A percentile compares a stretch with the other conserved stretches of the same genome.
Evolutionary conservation across 2,888 invertebrate species (phyloP).

Genomic region (Xanthia togata): DNA sequence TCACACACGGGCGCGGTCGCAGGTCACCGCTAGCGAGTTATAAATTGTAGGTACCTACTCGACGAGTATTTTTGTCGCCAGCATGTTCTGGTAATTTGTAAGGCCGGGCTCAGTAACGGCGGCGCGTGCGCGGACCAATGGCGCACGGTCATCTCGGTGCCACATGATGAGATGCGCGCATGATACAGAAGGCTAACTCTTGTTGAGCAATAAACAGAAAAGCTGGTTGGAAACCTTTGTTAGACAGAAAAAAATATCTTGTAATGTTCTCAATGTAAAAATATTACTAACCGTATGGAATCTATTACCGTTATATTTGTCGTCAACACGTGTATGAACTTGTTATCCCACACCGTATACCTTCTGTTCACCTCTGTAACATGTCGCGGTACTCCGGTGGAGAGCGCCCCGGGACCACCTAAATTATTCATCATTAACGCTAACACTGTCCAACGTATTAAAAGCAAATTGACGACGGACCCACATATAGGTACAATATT

Average conservation of each 20-base stretch:
- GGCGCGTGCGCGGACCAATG: conserved; percentile 43
- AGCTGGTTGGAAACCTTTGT: not conserved
- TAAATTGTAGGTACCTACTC: conserved; percentile 7
- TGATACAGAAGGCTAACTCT: conserved; percentile 16
- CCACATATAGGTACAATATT: conserved; percentile 41
- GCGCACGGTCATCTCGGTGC: conserved; percentile 67
- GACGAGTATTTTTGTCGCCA: conserved; percentile 62
- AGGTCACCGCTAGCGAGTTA: not conserved
- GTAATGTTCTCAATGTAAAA: too few relatives aligned
- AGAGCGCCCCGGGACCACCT: conserved; percentile 55
- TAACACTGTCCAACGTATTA: conserved; percentile 68
- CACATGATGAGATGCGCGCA: not conserved
- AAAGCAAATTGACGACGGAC: conserved; percentile 60
- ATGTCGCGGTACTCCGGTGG: not conserved
- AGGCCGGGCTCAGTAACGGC: conserved; percentile 50
- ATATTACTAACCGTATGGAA: not conserved
- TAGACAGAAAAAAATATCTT: not conserved
- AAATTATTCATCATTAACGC: conserved; percentile 77
- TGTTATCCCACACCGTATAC: not conserved
- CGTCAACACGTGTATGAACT: not conserved
- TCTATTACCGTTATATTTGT: not conserved
- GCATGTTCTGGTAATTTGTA: conserved; percentile 45
- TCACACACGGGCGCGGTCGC: not conserved
- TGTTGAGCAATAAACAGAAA: not conserved
- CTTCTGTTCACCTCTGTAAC: not conserved